Conservation (phyloP, 2,113 vertebrate species). For the Otolemur garnettii region DNA sequence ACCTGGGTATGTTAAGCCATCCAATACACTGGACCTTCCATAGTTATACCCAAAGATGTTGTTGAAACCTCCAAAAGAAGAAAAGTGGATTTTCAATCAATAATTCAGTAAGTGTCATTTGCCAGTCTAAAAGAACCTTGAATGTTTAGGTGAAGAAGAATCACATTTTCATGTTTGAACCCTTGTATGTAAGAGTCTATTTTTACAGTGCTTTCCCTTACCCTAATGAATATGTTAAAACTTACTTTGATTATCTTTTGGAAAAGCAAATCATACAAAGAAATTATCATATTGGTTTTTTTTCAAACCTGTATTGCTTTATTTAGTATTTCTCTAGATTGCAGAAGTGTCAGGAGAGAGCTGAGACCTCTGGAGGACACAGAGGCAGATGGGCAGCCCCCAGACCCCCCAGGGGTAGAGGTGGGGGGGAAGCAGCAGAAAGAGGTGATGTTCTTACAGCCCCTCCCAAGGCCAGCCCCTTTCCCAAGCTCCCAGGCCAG, state of each 20-base stretch:
- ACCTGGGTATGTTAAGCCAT: fast-evolving
- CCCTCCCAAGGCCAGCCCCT: slow-evolving; percentile 43
- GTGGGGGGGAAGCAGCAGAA: slow-evolving; percentile 66
- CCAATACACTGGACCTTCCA: not conserved
- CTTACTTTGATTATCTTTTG: not conserved
- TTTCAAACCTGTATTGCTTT: slow-evolving; percentile 78
- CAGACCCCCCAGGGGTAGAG: not conserved
- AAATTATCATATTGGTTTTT: too few species aligned
- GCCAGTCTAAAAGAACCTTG: not conserved
- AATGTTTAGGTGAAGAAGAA: not conserved
- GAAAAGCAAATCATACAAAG: not conserved
- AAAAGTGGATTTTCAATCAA: not conserved
- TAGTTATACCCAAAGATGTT: not conserved
- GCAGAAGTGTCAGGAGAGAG: slow-evolving; percentile 79
- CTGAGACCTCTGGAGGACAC: slow-evolving; percentile 41
- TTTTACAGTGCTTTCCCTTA: not conserved
- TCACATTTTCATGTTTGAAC: not conserved
- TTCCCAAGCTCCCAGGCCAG: not conserved
- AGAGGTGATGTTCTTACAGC: slow-evolving; percentile 67
- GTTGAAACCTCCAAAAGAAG: not conserved
- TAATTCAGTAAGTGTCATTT: not conserved
- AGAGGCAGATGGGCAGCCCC: slow-evolving; percentile 46
- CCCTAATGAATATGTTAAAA: not conserved
- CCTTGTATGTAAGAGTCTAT: not conserved
- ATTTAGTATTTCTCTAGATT: slow-evolving; percentile 84